These are phyloP conservation scores for Orussus abietinus DNA, from an alignment of 1,140 invertebrate genomes.

Conservation along the genomic window DNA sequence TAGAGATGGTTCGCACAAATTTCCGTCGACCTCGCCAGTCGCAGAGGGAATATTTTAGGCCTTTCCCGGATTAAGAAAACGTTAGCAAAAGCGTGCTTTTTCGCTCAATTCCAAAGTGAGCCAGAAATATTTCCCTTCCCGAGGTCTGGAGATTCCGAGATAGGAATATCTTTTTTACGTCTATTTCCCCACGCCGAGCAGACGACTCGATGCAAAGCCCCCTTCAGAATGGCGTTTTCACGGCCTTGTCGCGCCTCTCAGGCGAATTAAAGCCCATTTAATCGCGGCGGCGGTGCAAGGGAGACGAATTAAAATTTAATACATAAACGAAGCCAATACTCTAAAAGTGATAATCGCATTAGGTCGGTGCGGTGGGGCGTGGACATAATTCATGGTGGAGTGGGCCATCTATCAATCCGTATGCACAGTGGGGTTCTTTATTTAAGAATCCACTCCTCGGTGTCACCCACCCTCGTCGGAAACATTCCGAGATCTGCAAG, in stretches of 20 bases:
- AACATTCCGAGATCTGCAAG: constrained; percentile 18
- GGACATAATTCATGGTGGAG: constrained; percentile 45
- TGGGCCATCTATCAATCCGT: constrained; percentile 46
- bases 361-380: constrained; percentile 22
- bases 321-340: constrained; percentile 45
- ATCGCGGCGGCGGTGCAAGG: constrained; percentile 25
- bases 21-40: too few relatives aligned
- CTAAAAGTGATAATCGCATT: constrained; percentile 45
- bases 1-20: too few relatives aligned
- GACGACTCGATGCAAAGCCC: too few relatives aligned
- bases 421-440: constrained; percentile 32
- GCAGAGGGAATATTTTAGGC: too few relatives aligned
- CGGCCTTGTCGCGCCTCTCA: constrained; percentile 35
- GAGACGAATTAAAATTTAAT: constrained; percentile 42
- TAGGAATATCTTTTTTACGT: too few relatives aligned
- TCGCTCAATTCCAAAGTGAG: too few relatives aligned
- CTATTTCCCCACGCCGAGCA: too few relatives aligned
- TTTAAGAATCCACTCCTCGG: constrained; percentile 31
- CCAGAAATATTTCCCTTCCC: too few relatives aligned
- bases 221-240: too few relatives aligned
- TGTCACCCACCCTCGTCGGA: constrained; percentile 15
- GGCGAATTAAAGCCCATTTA: constrained; percentile 47
- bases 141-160: too few relatives aligned
- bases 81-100: too few relatives aligned
- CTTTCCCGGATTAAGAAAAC: too few relatives aligned